Base-by-base conservation (phyloP, 2,888 invertebrate genomes). In the Parnassius smintheus region DNA sequence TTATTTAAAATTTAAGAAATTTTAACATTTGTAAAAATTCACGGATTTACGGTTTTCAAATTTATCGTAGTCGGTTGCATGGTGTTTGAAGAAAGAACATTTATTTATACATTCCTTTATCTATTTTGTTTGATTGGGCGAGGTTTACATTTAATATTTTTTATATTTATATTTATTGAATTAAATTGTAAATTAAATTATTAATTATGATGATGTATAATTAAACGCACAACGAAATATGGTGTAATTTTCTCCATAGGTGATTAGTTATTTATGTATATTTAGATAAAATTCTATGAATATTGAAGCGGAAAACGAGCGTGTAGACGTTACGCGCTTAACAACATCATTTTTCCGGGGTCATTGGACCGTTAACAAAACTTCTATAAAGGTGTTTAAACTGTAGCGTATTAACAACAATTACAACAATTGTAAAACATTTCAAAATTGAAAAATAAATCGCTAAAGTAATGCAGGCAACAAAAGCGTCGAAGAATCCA, bases 341-440 rank as follows among this genome's bases (percentile, higher is more conserved):
- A 77, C 80, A 76, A 77, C 77, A 76, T 80, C 57, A 66, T 68
- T 75, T 86, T 88, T 86, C 88, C 86, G 82, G 86, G 87, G 87
- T 88, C 82, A 80, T 64, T 72, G 83, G 82, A 80, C 85, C 71
- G 65, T 79, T 83, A 78, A 82, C 83, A 77, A 71, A 71, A 70
- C 56, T 59, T 58, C 49, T 46, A 60, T 59, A 51, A 51, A 51
- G 35, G 54, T 49, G 41, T 46, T 65, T 52, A 56, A 49, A 53
- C 51, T 59, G 56, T 59, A 64, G 35, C 56, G 56, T 48, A 46
- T 56, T 59, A 58, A 51, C 59, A 62, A 59, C 60, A 65, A 66
- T 63, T 61, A 65, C 59, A 64, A 64, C 65, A 53, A 44, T 53
- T 67, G 63, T 66, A 64, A 67, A 55, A 66, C 65, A 65, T 65